A percentile compares a stretch with the other conserved stretches of the same genome.
Conservation (phyloP, 2,888 invertebrate species). For the Cordilura impudica region DNA sequence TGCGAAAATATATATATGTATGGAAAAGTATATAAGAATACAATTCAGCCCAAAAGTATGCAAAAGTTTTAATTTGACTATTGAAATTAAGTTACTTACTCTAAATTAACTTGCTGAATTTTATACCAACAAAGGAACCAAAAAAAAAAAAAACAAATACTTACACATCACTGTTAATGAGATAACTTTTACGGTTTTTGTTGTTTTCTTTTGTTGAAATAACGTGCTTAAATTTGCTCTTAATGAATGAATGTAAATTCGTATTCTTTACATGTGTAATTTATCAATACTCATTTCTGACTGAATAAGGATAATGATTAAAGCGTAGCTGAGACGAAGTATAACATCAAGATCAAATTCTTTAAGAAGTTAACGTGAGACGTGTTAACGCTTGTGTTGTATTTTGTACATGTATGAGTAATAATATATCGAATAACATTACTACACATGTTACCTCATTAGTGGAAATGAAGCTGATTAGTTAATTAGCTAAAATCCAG, state of each 20-base stretch:
- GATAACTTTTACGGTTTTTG: constrained; percentile 30
- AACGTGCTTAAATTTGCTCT: constrained; percentile 23
- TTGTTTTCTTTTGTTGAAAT: constrained; percentile 2
- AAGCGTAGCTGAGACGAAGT: background rate
- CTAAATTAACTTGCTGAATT: constrained; percentile 34
- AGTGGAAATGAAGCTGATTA: constrained; percentile 60
- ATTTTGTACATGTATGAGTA: background rate
- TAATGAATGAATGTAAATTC: constrained; percentile 24
- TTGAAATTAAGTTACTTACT: constrained; percentile 13
- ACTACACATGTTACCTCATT: constrained; percentile 51
- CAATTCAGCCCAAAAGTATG: constrained; percentile 34
- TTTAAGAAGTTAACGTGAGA: constrained; percentile 47
- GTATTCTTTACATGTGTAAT: constrained; percentile 38
- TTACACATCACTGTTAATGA: constrained; percentile 33
- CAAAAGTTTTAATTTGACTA: background rate
- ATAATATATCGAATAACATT: constrained; percentile 17
- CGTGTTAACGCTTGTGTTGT: constrained; percentile 36
- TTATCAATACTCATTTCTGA: constrained; percentile 18
- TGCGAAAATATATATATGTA: constrained; percentile 1
- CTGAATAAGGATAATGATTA: constrained; percentile 12
- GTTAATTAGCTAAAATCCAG: constrained; percentile 54
- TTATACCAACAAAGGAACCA: background rate
- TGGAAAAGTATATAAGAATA: background rate
- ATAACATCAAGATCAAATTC: constrained; percentile 40
- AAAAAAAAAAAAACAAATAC: background rate